Evolutionary conservation across 2,888 invertebrate genomes (phyloP), one percentile per base, ranked within the genome.

Genomic region (Lordiphosa fenestrarum): DNA sequence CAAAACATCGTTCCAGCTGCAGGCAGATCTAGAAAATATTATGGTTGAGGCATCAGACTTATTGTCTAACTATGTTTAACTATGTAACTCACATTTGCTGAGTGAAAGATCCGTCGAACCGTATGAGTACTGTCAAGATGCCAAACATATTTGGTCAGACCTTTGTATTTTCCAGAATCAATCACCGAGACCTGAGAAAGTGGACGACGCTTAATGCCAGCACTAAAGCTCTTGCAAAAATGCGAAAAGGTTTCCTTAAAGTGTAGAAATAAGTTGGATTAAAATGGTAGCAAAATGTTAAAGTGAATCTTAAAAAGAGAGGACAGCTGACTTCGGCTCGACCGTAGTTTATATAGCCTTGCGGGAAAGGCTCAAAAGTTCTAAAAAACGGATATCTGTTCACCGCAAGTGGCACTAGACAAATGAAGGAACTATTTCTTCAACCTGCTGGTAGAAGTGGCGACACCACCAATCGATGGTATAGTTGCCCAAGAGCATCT

Each of bases 91-190:
- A 88, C 88, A 72, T 88, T 88, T 52, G 73, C 71, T 5, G 73
- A 94, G 72, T 93, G 93, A 83, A 95, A 95, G 73, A 95, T 94
- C 77, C 93, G 92, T 82, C 94, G 93, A 0, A 95, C 92, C 47
- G 94, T 94, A 19, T 93, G 85, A 19, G 94, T 91, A 82, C 93
- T 94, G 19, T 92, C 93, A 48, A 95, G 93, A 70, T 93, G 92
- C 93, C 94, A 95, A 0, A 92, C 92, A 80, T 93, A 93, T 82
- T 93, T 93, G 1, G 92, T 93, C 62, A 93, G 93, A 10, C 92
- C 93, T 36, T 94, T 94, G 49, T 93, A 85, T 13, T 93, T 93
- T 19, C 93, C 91, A 7, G 91, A 90, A 74, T 93, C 92, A 67
- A 94, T 91, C 0, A 92, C 91, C 1, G 91, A 91, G 0, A 93